Conservation (phyloP, 92 coral and sea anemone genomes). For the Zoanthus sansibaricus region DNA sequence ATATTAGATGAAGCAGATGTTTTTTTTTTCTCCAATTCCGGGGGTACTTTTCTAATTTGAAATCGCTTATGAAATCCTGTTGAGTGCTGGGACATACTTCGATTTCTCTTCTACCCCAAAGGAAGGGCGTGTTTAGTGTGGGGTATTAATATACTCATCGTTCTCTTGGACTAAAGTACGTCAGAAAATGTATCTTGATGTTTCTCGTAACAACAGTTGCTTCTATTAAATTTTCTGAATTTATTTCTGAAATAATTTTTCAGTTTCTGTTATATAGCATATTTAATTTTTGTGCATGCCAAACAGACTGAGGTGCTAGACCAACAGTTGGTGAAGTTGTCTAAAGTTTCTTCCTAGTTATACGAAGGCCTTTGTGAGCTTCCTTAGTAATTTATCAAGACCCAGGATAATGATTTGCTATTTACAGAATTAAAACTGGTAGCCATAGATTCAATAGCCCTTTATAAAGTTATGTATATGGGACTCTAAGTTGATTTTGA, state of each 20-base stretch:
- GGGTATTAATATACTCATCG: slow-evolving; percentile 34
- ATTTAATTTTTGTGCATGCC: background rate
- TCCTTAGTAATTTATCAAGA: slow-evolving; percentile 28
- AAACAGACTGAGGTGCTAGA: background rate
- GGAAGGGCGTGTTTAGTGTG: slow-evolving; percentile 43
- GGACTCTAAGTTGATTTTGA: no score
- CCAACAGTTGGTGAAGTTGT: background rate
- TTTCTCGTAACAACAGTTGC: background rate
- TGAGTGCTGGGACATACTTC: slow-evolving; percentile 31
- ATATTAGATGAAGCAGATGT: slow-evolving; percentile 58
- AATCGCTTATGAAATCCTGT: background rate
- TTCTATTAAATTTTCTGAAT: slow-evolving; percentile 9
- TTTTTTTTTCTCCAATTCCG: slow-evolving; percentile 21
- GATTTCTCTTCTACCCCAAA: slow-evolving; percentile 39
- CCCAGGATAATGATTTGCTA: background rate
- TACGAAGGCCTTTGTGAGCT: slow-evolving; percentile 16
- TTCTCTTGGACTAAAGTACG: slow-evolving; percentile 11
- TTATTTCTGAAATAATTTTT: background rate
- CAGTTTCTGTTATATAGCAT: background rate
- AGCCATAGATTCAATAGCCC: background rate
- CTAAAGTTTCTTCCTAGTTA: slow-evolving; percentile 19
- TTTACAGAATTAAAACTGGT: background rate
- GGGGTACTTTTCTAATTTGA: slow-evolving; percentile 23
- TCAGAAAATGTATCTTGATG: slow-evolving; percentile 4
- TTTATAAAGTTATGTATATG: background rate